Conservation (phyloP, 2,797 vertebrate species). For the Choloepus didactylus region DNA sequence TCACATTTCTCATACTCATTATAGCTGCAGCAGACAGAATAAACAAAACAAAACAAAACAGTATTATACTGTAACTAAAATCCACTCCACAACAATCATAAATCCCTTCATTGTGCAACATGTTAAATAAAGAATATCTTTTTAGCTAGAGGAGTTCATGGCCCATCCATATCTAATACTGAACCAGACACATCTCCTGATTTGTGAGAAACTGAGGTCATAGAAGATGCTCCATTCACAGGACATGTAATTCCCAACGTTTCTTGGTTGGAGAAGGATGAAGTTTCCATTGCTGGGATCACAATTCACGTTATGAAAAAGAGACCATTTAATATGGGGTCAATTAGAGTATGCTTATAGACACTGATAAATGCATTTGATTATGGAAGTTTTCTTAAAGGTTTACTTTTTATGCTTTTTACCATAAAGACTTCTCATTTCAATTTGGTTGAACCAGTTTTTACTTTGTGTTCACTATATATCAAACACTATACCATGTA, state of each 20-base stretch:
- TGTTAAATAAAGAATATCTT: neutral
- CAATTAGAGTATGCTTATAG: neutral
- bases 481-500: neutral
- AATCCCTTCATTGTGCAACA: neutral
- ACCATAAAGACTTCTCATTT: neutral
- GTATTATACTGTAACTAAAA: neutral
- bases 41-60: neutral
- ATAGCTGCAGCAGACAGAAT: slow-evolving; percentile 1
- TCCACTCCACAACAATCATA: slow-evolving; percentile 43
- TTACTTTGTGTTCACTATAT: neutral
- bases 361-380: neutral
- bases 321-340: neutral
- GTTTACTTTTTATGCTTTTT: neutral
- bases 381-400: neutral
- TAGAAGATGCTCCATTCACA: neutral
- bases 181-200: neutral
- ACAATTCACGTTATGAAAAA: neutral
- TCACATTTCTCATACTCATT: slow-evolving; percentile 67
- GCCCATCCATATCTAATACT: neutral
- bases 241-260: neutral
- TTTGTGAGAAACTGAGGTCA: neutral
- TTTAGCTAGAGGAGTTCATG: neutral
- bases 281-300: neutral
- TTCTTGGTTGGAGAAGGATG: neutral
- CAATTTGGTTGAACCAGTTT: neutral